Conservation (phyloP, 1,140 invertebrate genomes). For the Cydia amplana region DNA sequence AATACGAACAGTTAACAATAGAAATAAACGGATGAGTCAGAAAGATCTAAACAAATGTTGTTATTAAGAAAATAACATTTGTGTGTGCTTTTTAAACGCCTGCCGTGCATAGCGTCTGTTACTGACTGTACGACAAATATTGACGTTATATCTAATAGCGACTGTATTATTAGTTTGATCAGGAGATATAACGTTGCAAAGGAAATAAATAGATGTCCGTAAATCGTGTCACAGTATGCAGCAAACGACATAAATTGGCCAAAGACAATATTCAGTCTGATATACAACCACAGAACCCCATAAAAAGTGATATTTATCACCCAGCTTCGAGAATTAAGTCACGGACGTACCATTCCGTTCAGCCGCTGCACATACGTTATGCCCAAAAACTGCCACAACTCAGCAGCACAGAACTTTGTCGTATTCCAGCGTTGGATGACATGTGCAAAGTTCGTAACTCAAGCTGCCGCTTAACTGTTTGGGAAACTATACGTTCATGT, state of each 20-base stretch:
- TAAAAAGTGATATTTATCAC: slow-evolving; percentile 9
- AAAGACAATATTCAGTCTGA: slow-evolving; percentile 2
- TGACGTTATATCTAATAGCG: too few relatives aligned
- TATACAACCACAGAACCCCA: neutral
- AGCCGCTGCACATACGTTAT: slow-evolving; percentile 10
- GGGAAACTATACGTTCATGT: neutral
- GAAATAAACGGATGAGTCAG: too few relatives aligned
- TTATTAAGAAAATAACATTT: too few relatives aligned
- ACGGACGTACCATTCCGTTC: neutral
- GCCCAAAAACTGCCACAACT: slow-evolving; percentile 38
- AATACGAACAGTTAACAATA: too few relatives aligned
- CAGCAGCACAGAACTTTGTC: slow-evolving; percentile 5
- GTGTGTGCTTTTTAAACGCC: too few relatives aligned
- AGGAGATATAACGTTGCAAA: too few relatives aligned
- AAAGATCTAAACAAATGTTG: too few relatives aligned
- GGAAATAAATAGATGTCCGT: too few relatives aligned
- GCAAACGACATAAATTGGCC: neutral
- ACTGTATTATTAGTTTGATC: too few relatives aligned
- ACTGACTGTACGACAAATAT: too few relatives aligned
- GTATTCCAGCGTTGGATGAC: slow-evolving; percentile 12
- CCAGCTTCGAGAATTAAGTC: neutral
- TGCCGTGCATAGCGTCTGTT: too few relatives aligned
- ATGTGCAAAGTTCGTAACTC: slow-evolving; percentile 7
- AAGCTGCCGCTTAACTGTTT: slow-evolving; percentile 8
- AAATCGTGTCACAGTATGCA: neutral